A percentile compares a stretch with the other conserved stretches of the same genome.
phyloP scores from a whole-genome alignment of 2,113 vertebrate genomes.

The Misgurnus anguillicaudatus region DNA sequence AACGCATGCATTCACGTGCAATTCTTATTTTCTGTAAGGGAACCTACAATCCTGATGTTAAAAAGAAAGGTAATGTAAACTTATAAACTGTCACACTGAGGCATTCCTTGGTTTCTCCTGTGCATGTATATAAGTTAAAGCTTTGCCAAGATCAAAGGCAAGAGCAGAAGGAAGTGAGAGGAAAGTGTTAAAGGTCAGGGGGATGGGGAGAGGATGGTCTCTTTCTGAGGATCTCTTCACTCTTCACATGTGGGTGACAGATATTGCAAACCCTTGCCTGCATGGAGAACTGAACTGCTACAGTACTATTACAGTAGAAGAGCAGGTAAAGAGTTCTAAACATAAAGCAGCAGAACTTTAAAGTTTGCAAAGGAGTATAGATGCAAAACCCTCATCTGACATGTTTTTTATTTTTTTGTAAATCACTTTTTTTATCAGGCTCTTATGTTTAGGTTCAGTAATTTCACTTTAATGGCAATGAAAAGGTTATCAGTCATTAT shows the following conservation, averaged over 20 bases:
- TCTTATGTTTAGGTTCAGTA: too few species aligned
- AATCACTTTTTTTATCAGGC: too few species aligned
- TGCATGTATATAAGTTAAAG: background rate
- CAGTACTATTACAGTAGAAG: too few species aligned
- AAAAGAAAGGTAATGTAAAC: background rate
- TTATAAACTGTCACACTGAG: background rate
- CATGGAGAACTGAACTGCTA: background rate
- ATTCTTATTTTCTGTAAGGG: too few species aligned
- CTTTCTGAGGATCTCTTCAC: conserved; percentile 46
- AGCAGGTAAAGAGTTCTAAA: too few species aligned
- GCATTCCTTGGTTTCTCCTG: background rate
- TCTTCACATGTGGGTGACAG: conserved; percentile 67
- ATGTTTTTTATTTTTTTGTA: too few species aligned
- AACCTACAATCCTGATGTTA: background rate
- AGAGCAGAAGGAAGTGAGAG: conserved; percentile 13
- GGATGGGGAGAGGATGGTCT: conserved; percentile 19
- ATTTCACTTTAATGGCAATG: too few species aligned
- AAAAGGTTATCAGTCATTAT: too few species aligned
- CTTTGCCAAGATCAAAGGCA: background rate
- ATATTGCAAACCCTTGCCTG: conserved; percentile 52
- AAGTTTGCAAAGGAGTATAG: too few species aligned
- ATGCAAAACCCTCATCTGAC: too few species aligned
- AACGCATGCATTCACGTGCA: too few species aligned
- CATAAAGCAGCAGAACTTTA: too few species aligned
- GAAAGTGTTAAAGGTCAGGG: conserved; percentile 38